Percentiles rank a stretch among this genome's conserved stretches.
Evolutionary conservation across 2,113 vertebrate genomes (phyloP).

Genomic region (Pica pica): DNA sequence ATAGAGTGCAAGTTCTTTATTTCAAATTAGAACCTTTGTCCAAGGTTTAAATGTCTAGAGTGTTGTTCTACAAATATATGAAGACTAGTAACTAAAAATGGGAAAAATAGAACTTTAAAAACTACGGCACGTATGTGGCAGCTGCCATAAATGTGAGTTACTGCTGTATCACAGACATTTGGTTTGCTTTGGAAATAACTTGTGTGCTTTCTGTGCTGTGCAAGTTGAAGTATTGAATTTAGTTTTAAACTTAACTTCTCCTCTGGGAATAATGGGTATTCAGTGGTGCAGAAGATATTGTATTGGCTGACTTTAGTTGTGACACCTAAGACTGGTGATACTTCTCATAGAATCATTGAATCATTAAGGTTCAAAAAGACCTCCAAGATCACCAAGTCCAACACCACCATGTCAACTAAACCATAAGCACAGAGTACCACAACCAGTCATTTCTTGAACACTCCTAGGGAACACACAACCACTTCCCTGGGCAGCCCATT

Average conservation of each 20-base stretch:
- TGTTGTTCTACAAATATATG: background rate
- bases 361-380: background rate
- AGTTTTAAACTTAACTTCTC: background rate
- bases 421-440: background rate
- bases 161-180: background rate
- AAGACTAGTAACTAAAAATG: background rate
- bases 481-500: background rate
- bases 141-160: background rate
- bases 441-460: background rate
- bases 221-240: background rate
- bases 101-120: background rate
- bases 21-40: background rate
- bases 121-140: background rate
- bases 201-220: background rate
- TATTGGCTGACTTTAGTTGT: background rate
- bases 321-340: background rate
- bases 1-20: background rate
- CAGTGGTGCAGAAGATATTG: background rate
- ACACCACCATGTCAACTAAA: background rate
- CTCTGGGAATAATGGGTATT: background rate
- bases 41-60: background rate
- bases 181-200: background rate
- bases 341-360: background rate
- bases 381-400: background rate
- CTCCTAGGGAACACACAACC: background rate